Conservation (phyloP, 2,113 vertebrate genomes). For the Pholis gunnellus region DNA sequence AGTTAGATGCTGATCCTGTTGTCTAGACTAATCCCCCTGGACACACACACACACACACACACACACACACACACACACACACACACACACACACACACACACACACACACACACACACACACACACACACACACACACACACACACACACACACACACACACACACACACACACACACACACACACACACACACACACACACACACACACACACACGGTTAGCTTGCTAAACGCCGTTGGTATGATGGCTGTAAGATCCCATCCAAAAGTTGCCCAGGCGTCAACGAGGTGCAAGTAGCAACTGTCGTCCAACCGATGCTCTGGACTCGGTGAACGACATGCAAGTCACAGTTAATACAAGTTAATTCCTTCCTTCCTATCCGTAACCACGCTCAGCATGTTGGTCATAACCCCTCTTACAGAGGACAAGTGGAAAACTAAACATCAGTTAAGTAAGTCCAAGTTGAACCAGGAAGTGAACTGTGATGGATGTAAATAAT, state of each 20-base stretch:
- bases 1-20: conserved; percentile 82
- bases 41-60: conserved; percentile 42
- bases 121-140: too few relatives aligned
- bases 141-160: too few relatives aligned
- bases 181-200: too few relatives aligned
- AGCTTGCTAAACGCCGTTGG: conserved; percentile 54
- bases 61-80: too few relatives aligned
- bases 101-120: too few relatives aligned
- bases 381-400: background rate
- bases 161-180: too few relatives aligned
- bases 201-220: conserved; percentile 13
- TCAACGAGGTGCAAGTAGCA: background rate
- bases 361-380: background rate
- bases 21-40: conserved; percentile 72
- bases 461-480: background rate
- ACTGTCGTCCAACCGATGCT: background rate
- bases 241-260: conserved; percentile 18
- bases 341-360: background rate
- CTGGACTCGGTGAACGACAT: background rate
- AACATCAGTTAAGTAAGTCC: background rate
- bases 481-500: background rate
- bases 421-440: background rate
- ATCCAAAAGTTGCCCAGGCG: background rate
- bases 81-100: too few relatives aligned
- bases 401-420: background rate